A percentile compares a stretch with the other conserved stretches of the same genome.
phyloP scores from a whole-genome alignment of 2,797 vertebrate genomes.

The Melanogrammus aeglefinus region DNA sequence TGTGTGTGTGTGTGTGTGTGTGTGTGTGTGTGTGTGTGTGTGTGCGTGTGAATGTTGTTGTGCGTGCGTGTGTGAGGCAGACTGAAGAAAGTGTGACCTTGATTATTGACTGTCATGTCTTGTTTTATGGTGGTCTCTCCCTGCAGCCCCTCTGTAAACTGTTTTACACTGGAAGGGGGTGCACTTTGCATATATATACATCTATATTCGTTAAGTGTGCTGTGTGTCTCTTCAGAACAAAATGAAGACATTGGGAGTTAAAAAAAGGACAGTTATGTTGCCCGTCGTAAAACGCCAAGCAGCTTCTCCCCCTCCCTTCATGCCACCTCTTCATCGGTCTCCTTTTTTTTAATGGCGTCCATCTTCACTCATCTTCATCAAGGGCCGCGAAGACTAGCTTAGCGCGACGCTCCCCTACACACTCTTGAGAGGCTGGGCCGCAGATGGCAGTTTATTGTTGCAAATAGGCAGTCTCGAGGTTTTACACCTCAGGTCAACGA shows the following conservation, averaged over 20 bases:
- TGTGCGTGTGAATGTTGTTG: too few species aligned
- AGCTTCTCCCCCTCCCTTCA: constrained; percentile 2
- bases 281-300: not conserved
- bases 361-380: constrained; percentile 39
- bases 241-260: not conserved
- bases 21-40: constrained; percentile 26
- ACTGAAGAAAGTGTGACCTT: constrained; percentile 77
- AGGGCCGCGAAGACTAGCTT: constrained; percentile 55
- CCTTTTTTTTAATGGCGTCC: not conserved
- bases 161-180: constrained; percentile 27
- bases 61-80: constrained; percentile 66
- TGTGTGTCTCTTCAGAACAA: not conserved
- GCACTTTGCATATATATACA: constrained; percentile 27
- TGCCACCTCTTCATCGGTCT: constrained; percentile 10
- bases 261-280: constrained; percentile 20
- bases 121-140: constrained; percentile 64
- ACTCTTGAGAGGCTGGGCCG: constrained; percentile 71
- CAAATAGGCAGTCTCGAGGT: constrained; percentile 82
- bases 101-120: constrained; percentile 72
- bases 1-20: constrained; percentile 67
- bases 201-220: not conserved
- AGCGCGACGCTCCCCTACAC: constrained; percentile 63
- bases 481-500: constrained; percentile 82
- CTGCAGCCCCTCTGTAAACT: constrained; percentile 47
- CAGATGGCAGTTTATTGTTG: constrained; percentile 83